These are phyloP conservation scores for Scolopax rusticola DNA, from an alignment of 2,797 vertebrate species.

Conservation along the genomic window DNA sequence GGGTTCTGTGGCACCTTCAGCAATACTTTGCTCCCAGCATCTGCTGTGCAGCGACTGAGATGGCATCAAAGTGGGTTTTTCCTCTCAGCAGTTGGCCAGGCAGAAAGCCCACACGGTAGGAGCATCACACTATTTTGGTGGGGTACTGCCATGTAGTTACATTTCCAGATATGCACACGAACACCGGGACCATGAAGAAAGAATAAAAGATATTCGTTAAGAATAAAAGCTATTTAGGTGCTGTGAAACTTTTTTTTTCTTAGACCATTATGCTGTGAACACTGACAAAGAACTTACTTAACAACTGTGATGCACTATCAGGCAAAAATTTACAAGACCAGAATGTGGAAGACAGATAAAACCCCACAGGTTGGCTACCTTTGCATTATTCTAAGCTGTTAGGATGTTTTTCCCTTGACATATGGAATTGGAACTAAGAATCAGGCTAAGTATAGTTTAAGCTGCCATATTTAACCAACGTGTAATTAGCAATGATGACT, in stretches of 20 bases:
- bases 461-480: background rate
- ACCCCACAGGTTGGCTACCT: background rate
- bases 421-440: background rate
- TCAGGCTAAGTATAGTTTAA: background rate
- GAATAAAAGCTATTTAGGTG: background rate
- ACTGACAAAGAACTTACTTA: background rate
- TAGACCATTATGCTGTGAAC: background rate
- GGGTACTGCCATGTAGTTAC: rapidly evolving
- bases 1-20: background rate
- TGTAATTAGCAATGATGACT: background rate
- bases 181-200: background rate
- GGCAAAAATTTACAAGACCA: background rate
- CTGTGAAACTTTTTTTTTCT: background rate
- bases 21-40: background rate
- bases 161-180: background rate
- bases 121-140: background rate
- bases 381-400: background rate
- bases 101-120: background rate
- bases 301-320: background rate
- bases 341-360: background rate
- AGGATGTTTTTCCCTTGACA: background rate
- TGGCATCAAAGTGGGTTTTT: background rate
- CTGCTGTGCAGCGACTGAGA: background rate
- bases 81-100: background rate
- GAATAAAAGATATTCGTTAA: background rate